Evolutionary conservation across 2,797 vertebrate genomes (phyloP).

Genomic region (Poecile montanus): DNA sequence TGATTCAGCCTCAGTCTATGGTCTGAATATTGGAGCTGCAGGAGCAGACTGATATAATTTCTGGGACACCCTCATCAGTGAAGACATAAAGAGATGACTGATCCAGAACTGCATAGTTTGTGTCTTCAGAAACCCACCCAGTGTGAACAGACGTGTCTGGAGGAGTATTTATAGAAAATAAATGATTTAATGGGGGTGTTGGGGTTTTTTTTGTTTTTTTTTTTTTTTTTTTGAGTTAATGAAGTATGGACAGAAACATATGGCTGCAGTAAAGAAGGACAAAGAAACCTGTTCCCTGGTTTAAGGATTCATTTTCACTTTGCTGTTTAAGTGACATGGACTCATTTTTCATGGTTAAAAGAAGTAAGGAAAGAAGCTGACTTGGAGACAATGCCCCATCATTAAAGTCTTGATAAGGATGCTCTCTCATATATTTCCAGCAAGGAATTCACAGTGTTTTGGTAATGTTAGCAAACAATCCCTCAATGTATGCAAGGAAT

Average conservation of each 20-base stretch:
- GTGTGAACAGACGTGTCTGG: not conserved
- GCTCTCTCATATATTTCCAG: not conserved
- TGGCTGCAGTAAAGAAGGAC: not conserved
- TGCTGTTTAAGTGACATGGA: not conserved
- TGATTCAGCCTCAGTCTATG: not conserved
- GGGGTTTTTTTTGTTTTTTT: not conserved
- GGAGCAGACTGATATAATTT: not conserved
- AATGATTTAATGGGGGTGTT: not conserved
- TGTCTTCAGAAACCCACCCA: not conserved
- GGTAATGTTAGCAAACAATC: not conserved
- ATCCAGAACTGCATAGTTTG: not conserved
- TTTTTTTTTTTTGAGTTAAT: not conserved
- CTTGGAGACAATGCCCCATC: not conserved
- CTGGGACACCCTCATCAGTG: not conserved
- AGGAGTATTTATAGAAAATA: not conserved
- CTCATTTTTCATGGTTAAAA: slow-evolving; percentile 6
- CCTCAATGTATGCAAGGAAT: not conserved
- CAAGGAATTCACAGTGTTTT: not conserved
- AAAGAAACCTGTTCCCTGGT: not conserved
- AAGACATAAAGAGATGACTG: not conserved
- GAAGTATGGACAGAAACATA: not conserved
- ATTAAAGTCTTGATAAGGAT: not conserved
- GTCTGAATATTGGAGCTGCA: not conserved
- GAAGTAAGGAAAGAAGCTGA: not conserved
- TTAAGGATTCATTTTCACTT: slow-evolving; percentile 32